Conservation (phyloP, 2,888 invertebrate genomes). For the Junonia oenone region DNA sequence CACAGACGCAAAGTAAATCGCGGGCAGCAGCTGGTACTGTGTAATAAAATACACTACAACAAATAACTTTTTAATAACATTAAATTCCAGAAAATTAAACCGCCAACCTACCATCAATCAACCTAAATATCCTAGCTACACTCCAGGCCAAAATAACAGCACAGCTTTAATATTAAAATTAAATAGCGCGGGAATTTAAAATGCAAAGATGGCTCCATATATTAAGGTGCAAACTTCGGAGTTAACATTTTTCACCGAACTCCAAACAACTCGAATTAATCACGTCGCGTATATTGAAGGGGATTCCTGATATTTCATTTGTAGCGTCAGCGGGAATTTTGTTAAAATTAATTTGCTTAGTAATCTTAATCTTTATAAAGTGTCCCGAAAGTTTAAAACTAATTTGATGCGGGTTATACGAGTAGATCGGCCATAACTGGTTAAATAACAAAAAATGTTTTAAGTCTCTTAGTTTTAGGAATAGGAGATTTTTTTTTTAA, state of each 20-base stretch:
- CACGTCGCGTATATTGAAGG: slow-evolving; percentile 26
- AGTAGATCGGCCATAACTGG: too few species aligned
- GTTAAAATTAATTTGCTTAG: background rate
- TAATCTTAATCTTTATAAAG: too few species aligned
- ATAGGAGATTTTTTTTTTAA: too few species aligned
- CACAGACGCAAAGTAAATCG: too few species aligned
- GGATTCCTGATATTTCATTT: slow-evolving; percentile 17
- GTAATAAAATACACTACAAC: too few species aligned
- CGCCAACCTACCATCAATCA: background rate
- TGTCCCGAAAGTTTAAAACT: too few species aligned
- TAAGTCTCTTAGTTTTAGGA: too few species aligned
- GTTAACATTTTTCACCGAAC: slow-evolving; percentile 23
- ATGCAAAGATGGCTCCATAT: slow-evolving; percentile 13
- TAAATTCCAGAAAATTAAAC: too few species aligned
- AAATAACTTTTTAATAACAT: too few species aligned
- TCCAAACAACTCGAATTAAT: slow-evolving; percentile 26
- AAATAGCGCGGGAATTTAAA: slow-evolving; percentile 5
- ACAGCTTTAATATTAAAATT: background rate
- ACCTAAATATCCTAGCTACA: background rate
- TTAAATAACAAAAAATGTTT: too few species aligned
- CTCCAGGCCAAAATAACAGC: background rate
- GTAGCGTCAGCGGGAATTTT: slow-evolving; percentile 12
- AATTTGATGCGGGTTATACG: too few species aligned
- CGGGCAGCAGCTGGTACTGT: too few species aligned
- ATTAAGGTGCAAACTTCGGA: slow-evolving; percentile 20